Base-by-base conservation (phyloP, 2,888 invertebrate genomes). In the Nebria salina region DNA sequence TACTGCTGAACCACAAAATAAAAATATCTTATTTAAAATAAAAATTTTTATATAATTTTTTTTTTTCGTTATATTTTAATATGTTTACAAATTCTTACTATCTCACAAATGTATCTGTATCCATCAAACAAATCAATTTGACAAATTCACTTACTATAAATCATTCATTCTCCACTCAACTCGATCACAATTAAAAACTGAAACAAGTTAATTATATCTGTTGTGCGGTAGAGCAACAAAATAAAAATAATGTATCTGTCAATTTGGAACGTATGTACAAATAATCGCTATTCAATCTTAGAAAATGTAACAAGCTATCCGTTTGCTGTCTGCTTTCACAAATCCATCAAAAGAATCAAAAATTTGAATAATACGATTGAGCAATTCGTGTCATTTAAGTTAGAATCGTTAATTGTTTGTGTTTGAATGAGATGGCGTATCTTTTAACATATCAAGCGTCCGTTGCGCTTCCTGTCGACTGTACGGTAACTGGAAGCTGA, bases 291-390 rank as follows among this genome's bases (percentile, higher is more conserved):
- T 54, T 54, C 54, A 54, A 13, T 54, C 11, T 13, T 54, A 7
- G 7, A 54, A 54, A 54, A 13, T 54, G 4, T 54, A 54, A 54
- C 54, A 8, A 54, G 54, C 4, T 2, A 54, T 54, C 54, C 8
- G 54, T 54, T 8, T 8, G 13, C 13, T 54, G 54, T 54, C 54
- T 54, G 54, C 11, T 13, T 54, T 8, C 13, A 54, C 54, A 54
- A 54, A 54, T 54, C 54, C 7, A 54, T 54, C 54, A 54, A 8
- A 2, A 34, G 34, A 34, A 34, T 34, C 2, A 34, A 54, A 54
- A 54, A 54, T 54, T 54, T 54, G 54, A 54, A 54, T 54, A 54
- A 54, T 54, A 54, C 54, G 54, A 54, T 54, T 54, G 54, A 54
- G 54, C 54, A 54, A 54, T 54, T 54, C 54, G 54, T 54, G 54